A percentile compares a stretch with the other conserved stretches of the same genome.
Conservation (phyloP, 2,888 invertebrate species). For the Tholera decimalis region DNA sequence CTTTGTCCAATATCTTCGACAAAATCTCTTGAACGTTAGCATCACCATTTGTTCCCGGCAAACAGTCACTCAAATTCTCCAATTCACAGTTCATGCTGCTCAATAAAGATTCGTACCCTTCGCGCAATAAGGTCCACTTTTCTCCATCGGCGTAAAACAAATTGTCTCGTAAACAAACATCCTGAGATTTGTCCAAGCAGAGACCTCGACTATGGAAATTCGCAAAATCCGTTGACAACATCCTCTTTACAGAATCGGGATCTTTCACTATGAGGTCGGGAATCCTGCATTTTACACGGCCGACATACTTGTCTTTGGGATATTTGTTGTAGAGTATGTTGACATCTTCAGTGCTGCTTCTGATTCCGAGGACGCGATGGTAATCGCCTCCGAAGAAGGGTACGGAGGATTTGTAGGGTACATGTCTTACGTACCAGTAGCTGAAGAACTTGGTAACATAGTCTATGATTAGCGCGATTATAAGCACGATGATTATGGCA, state of each 20-base stretch:
- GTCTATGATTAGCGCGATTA: constrained; percentile 83
- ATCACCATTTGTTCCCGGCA: constrained; percentile 89
- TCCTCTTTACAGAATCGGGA: constrained; percentile 84
- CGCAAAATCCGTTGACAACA: constrained; percentile 87
- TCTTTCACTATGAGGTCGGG: constrained; percentile 87
- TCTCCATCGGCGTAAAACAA: constrained; percentile 88
- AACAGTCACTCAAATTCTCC: constrained; percentile 86
- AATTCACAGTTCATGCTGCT: constrained; percentile 76
- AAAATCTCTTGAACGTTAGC: constrained; percentile 87
- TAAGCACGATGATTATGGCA: constrained; percentile 75
- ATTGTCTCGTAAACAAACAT: constrained; percentile 91
- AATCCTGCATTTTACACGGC: constrained; percentile 85
- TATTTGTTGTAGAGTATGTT: constrained; percentile 78
- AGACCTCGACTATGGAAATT: constrained; percentile 89
- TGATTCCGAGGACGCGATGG: constrained; percentile 80
- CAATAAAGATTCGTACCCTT: constrained; percentile 82
- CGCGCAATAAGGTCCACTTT: constrained; percentile 86
- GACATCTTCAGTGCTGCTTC: constrained; percentile 82
- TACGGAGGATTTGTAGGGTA: constrained; percentile 81
- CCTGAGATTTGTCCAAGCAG: constrained; percentile 88
- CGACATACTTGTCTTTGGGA: constrained; percentile 82
- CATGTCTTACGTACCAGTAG: constrained; percentile 88
- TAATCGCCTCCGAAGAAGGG: constrained; percentile 87
- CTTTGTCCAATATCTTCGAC: constrained; percentile 87
- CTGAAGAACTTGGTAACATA: constrained; percentile 89